phyloP scores from a whole-genome alignment of 2,113 vertebrate species.

The Larimichthys polyactis region DNA sequence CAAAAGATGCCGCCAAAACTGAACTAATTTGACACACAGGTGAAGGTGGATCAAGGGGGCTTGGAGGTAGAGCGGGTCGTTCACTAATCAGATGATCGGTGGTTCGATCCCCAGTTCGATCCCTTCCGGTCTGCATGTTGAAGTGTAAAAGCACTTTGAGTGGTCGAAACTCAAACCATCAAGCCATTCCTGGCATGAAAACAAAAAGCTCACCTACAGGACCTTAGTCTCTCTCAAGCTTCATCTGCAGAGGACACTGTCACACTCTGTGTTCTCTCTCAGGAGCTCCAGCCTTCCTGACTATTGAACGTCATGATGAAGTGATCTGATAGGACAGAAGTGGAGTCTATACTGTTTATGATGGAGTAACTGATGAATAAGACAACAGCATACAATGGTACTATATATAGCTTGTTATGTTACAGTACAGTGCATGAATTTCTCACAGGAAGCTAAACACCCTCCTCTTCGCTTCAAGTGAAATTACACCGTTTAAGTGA shows the following conservation, averaged over 20 bases:
- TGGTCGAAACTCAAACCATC: too few species aligned
- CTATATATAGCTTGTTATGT: neutral
- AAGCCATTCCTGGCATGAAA: neutral
- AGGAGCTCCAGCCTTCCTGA: slow-evolving; percentile 38
- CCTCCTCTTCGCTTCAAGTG: neutral
- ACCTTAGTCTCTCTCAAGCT: slow-evolving; percentile 30
- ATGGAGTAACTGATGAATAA: slow-evolving; percentile 54
- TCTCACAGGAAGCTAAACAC: neutral
- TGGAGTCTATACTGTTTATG: slow-evolving; percentile 65
- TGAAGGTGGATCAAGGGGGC: neutral
- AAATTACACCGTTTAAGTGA: neutral
- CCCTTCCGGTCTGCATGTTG: too few species aligned
- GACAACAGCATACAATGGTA: slow-evolving; percentile 36
- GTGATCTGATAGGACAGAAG: slow-evolving; percentile 75
- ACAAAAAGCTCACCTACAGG: neutral
- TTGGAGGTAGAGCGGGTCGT: too few species aligned
- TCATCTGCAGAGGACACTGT: slow-evolving; percentile 32
- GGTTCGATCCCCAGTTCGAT: too few species aligned
- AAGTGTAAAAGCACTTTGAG: too few species aligned
- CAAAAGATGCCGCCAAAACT: neutral
- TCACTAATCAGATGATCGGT: too few species aligned
- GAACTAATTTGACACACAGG: neutral
- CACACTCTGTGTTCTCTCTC: slow-evolving; percentile 19
- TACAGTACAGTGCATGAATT: neutral
- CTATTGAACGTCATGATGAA: slow-evolving; percentile 70